Percentiles rank a stretch among this genome's conserved stretches.
These are phyloP conservation scores for Tinea semifulvella DNA, from an alignment of 2,888 invertebrate genomes.

Conservation along the genomic window DNA sequence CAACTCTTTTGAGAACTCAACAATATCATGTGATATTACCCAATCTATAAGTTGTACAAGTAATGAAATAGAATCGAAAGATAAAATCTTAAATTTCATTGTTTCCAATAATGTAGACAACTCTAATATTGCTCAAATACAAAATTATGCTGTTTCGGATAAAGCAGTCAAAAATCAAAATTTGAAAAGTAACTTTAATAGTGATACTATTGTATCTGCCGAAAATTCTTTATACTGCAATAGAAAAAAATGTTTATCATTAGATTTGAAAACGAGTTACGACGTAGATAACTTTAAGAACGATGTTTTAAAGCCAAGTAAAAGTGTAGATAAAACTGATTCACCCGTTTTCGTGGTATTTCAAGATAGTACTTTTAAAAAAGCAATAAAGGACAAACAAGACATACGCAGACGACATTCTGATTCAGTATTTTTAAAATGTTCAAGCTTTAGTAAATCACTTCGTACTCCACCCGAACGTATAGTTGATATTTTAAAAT, in stretches of 20 bases:
- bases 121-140: no score
- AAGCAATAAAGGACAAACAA: background rate
- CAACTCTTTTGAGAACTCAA: background rate
- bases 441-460: conserved; percentile 20
- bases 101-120: no score
- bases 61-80: no score
- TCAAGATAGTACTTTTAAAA: no score
- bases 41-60: background rate
- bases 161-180: no score
- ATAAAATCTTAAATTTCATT: no score
- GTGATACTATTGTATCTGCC: background rate
- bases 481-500: no score
- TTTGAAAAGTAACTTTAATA: background rate
- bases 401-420: conserved; percentile 31
- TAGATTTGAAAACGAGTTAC: conserved; percentile 39
- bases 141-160: no score
- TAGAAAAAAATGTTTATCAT: conserved; percentile 37
- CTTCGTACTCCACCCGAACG: no score
- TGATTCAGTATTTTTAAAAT: conserved; percentile 32
- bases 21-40: background rate
- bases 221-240: conserved; percentile 13
- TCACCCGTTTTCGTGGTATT: background rate
- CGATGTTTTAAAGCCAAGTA: background rate
- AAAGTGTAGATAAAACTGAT: conserved; percentile 16
- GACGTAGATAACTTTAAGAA: conserved; percentile 22